Percentiles rank a stretch among this genome's conserved stretches.
phyloP scores from a whole-genome alignment of 2,113 vertebrate genomes.

The Hyla sarda region DNA sequence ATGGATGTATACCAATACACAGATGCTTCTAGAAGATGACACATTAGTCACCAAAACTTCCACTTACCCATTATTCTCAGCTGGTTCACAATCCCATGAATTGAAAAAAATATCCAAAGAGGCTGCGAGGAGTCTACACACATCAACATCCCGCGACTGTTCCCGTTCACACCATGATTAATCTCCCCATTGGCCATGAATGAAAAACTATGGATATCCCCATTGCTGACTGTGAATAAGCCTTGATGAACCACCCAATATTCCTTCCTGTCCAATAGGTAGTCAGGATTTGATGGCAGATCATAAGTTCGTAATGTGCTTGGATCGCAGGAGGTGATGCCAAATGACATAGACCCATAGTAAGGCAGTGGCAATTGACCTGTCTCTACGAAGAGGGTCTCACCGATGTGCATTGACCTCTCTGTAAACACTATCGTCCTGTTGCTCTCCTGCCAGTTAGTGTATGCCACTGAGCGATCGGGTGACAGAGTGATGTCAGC shows the following conservation, averaged over 20 bases:
- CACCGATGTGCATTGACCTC: constrained; percentile 87
- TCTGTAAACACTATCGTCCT: constrained; percentile 94
- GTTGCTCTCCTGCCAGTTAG: constrained; percentile 90
- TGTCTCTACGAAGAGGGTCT: constrained; percentile 92
- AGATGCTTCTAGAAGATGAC: not conserved
- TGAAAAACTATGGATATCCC: constrained; percentile 92
- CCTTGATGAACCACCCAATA: constrained; percentile 96
- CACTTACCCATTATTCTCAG: constrained; percentile 88
- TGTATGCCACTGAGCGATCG: constrained; percentile 88
- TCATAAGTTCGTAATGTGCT: constrained; percentile 87
- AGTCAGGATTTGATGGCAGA: constrained; percentile 90
- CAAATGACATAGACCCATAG: constrained; percentile 89
- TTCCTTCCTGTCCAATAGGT: constrained; percentile 95
- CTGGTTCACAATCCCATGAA: constrained; percentile 91
- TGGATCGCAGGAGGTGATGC: constrained; percentile 95
- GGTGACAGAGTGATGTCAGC: constrained; percentile 89
- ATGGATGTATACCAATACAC: too few relatives aligned
- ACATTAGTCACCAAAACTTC: not conserved
- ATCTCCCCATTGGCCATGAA: constrained; percentile 90
- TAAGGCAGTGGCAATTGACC: constrained; percentile 90
- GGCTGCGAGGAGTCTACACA: constrained; percentile 94
- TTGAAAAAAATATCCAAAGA: constrained; percentile 94
- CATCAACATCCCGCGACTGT: constrained; percentile 86
- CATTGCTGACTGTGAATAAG: constrained; percentile 82
- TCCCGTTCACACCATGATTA: constrained; percentile 89